Percentiles rank a stretch among this genome's conserved stretches.
phyloP scores from a whole-genome alignment of 2,797 vertebrate species.

The Danio jaintianensis region DNA sequence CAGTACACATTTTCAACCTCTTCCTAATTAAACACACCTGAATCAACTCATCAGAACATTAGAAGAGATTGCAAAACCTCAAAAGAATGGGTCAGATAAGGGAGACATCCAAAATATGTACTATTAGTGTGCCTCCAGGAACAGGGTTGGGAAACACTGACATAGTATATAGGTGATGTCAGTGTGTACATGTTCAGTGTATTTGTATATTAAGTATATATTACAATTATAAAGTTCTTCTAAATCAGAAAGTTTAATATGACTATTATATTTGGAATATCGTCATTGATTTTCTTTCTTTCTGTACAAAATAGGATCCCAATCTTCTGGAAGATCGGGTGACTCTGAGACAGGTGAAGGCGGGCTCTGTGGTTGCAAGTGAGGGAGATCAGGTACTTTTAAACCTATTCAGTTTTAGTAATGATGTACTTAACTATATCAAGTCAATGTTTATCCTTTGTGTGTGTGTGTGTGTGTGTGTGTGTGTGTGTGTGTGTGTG shows the following conservation, averaged over 20 bases:
- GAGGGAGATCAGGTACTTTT: conserved; percentile 91
- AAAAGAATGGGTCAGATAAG: too few species aligned
- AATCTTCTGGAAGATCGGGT: conserved; percentile 86
- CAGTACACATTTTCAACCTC: too few species aligned
- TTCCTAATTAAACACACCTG: too few species aligned
- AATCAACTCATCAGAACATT: too few species aligned
- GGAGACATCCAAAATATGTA: too few species aligned
- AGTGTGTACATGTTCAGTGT: too few species aligned
- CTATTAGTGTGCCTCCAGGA: too few species aligned
- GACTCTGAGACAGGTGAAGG: conserved; percentile 87
- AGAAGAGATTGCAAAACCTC: too few species aligned
- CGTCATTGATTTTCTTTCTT: background rate
- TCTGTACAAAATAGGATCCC: conserved; percentile 76
- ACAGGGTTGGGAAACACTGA: too few species aligned
- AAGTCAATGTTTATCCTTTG: background rate
- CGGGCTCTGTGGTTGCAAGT: conserved; percentile 84
- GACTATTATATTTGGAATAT: background rate
- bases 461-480: background rate
- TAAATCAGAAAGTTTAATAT: background rate
- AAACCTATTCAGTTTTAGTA: background rate
- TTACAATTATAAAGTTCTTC: background rate
- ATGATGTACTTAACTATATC: background rate
- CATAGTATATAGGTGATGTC: too few species aligned
- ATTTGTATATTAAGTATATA: too few species aligned
- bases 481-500: background rate